Evolutionary conservation across 2,888 invertebrate genomes (phyloP), one percentile per base, ranked within the genome.

Genomic region (Amphipoea lucens): DNA sequence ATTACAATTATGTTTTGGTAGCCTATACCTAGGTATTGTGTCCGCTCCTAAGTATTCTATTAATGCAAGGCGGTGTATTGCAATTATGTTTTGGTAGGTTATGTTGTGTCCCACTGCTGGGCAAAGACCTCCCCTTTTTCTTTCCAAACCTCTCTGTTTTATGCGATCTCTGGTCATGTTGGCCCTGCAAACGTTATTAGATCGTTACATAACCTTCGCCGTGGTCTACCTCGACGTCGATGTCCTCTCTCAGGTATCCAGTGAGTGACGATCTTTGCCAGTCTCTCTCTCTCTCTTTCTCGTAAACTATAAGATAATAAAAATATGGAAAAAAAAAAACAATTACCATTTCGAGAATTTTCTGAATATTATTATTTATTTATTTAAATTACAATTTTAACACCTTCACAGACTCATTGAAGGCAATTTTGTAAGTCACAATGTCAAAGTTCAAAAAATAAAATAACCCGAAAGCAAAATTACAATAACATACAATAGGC

Each of bases 321-420:
- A 62, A 29, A 62, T 62, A 40, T 63, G 20, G 4, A 40, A 40
- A 40, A 65, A 4, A 63, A 20, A 11, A 1, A 2, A 17, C 9
- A 40, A 4, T 65, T 11, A 40, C 4, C 20, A 11, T 40, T 65
- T 40, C 20, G 9, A 20, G 4, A 40, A 9, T 40, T 20, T 65
- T 40, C 40, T 40, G 65, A 65, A 40, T n/a, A 60, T 60, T n/a
- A n/a, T n/a, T n/a, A 57, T 57, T n/a, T 60, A 57, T 57, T n/a
- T 60, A 60, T 60, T 60, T 60, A 60, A 60, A 60, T 60, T 60
- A 60, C 11, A 60, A 60, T n/a, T 60, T n/a, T n/a, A 60, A 60
- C 57, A n/a, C 57, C 57, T 60, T 11, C 57, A n/a, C 57, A 60
- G n/a, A n/a, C n/a, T 11, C 57, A n/a, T 60, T n/a, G n/a, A 60